phyloP scores from a whole-genome alignment of 2,113 vertebrate genomes.

The Gobiocypris rarus region DNA sequence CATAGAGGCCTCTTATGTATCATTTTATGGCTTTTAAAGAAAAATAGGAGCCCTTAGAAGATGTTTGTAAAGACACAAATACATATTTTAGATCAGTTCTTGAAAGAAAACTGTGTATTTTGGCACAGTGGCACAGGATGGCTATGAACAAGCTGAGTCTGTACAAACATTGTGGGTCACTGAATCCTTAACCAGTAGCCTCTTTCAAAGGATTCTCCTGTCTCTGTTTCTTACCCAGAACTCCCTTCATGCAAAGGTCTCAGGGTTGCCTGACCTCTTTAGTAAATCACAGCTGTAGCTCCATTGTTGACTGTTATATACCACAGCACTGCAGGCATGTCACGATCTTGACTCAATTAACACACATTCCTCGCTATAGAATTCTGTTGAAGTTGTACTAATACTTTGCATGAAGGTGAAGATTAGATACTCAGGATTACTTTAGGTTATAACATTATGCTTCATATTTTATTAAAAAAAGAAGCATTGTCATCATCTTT shows the following conservation, averaged over 20 bases:
- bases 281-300: conserved; percentile 7
- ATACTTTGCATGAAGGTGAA: neutral
- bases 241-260: conserved; percentile 14
- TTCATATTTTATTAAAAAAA: neutral
- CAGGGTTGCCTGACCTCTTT: neutral
- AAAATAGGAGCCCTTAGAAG: neutral
- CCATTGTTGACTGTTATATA: neutral
- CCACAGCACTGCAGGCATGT: neutral
- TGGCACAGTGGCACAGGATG: neutral
- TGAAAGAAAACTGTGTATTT: neutral
- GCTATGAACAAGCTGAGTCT: neutral
- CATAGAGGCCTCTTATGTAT: neutral
- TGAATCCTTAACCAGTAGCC: neutral
- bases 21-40: neutral
- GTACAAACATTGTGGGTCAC: neutral
- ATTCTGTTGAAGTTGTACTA: neutral
- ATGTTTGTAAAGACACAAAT: neutral
- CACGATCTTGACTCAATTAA: neutral
- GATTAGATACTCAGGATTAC: neutral
- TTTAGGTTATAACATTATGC: neutral
- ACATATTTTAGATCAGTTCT: neutral
- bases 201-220: neutral
- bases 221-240: neutral
- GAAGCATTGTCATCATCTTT: neutral
- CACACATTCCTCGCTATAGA: neutral